These are phyloP conservation scores for Drosophila biarmipes DNA, from an alignment of 1,140 invertebrate species.

Conservation along the genomic window DNA sequence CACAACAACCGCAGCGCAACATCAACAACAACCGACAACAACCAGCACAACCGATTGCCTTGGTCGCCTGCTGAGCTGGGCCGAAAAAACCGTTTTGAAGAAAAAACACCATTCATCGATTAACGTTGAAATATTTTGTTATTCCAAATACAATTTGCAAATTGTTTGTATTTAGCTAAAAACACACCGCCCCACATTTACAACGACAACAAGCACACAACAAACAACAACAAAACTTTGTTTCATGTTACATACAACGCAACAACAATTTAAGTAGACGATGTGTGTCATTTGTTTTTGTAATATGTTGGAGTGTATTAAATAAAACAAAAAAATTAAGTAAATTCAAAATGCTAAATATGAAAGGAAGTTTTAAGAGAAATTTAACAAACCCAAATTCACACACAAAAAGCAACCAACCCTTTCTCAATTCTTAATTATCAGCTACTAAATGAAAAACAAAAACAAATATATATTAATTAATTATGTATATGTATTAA, in stretches of 20 bases:
- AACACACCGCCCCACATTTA: conserved; percentile 16
- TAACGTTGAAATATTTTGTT: conserved; percentile 49
- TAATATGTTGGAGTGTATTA: conserved; percentile 66
- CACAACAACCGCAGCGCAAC: conserved; percentile 6
- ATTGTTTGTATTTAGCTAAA: conserved; percentile 61
- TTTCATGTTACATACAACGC: conserved; percentile 55
- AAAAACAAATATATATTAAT: conserved; percentile 65
- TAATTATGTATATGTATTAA: conserved; percentile 71
- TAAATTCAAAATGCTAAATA: conserved; percentile 25
- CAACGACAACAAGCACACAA: conserved; percentile 60
- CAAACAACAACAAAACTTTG: conserved; percentile 42
- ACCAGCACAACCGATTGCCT: conserved; percentile 17
- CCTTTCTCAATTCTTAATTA: conserved; percentile 77
- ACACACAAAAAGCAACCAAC: conserved; percentile 44
- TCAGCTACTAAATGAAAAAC: conserved; percentile 55
- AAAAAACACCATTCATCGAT: conserved; percentile 22
- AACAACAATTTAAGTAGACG: conserved; percentile 60
- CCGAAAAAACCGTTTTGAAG: conserved; percentile 26
- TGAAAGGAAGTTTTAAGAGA: conserved; percentile 22
- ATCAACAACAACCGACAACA: conserved; percentile 8
- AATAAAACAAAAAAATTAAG: conserved; percentile 41
- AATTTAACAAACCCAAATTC: conserved; percentile 21
- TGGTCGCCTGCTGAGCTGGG: conserved; percentile 50
- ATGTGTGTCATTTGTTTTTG: conserved; percentile 70
- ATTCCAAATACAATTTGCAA: conserved; percentile 51